These are phyloP conservation scores for Conus ventricosus DNA, from an alignment of 1,140 invertebrate genomes.

Conservation along the genomic window DNA sequence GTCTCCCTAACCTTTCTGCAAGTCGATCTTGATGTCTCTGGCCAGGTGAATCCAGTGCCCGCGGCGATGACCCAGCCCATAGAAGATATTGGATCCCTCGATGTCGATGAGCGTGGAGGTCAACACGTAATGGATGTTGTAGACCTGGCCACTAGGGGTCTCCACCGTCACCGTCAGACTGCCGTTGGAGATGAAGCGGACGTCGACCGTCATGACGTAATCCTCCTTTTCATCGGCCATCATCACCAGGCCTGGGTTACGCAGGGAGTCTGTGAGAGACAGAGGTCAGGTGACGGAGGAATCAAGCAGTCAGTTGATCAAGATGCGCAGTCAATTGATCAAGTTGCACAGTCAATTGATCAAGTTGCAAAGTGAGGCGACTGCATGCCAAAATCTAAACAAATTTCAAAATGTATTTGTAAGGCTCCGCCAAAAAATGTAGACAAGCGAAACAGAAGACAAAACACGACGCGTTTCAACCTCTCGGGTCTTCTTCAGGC, in stretches of 20 bases:
- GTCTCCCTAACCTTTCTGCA: slow-evolving; percentile 83
- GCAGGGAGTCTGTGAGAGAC: slow-evolving; percentile 77
- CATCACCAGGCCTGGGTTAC: slow-evolving; percentile 81
- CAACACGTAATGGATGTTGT: slow-evolving; percentile 89
- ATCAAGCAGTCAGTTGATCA: background rate
- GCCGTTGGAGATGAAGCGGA: slow-evolving; percentile 84
- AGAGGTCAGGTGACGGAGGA: background rate
- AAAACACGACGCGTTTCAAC: too few species aligned
- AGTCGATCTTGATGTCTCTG: slow-evolving; percentile 91
- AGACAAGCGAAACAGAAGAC: too few species aligned
- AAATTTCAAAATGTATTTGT: too few species aligned
- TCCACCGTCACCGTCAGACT: slow-evolving; percentile 87
- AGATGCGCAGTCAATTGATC: too few species aligned
- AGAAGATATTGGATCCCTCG: slow-evolving; percentile 86
- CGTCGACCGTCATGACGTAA: slow-evolving; percentile 84
- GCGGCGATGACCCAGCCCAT: slow-evolving; percentile 86
- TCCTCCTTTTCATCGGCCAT: slow-evolving; percentile 80
- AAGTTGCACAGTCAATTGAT: too few species aligned
- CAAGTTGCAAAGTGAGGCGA: background rate
- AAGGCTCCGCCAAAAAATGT: too few species aligned
- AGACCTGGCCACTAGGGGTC: slow-evolving; percentile 82
- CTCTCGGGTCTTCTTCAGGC: too few species aligned
- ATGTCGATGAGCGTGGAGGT: slow-evolving; percentile 83
- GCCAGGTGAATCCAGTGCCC: slow-evolving; percentile 88
- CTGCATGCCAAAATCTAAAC: too few species aligned